These are phyloP conservation scores for Macrochelys suwanniensis DNA, from an alignment of 2,797 vertebrate species.

Conservation along the genomic window DNA sequence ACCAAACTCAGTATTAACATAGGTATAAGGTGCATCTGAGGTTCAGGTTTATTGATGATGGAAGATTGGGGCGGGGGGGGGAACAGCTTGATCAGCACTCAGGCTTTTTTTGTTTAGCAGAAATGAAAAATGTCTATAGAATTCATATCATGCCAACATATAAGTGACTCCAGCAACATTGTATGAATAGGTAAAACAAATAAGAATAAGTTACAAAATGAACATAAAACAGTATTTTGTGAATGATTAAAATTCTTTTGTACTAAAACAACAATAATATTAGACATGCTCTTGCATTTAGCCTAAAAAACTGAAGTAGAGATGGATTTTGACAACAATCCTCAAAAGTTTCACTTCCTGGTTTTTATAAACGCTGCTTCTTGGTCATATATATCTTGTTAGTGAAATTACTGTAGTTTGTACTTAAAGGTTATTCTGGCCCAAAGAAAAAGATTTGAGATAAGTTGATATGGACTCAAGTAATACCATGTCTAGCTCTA, in stretches of 20 bases:
- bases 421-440: constrained; percentile 10
- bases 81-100: neutral
- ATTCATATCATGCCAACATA: neutral
- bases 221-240: neutral
- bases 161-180: neutral
- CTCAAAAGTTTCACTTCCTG: neutral
- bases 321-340: neutral
- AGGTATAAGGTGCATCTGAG: neutral
- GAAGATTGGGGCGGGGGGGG: neutral
- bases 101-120: neutral
- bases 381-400: neutral
- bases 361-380: neutral
- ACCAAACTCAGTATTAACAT: neutral
- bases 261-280: neutral
- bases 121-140: neutral
- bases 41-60: neutral
- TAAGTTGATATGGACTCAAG: neutral
- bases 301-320: neutral
- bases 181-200: neutral
- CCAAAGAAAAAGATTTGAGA: neutral
- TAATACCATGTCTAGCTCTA: neutral
- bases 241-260: neutral
- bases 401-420: neutral
- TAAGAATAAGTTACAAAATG: neutral
- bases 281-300: neutral